Evolutionary conservation across 2,113 vertebrate species (phyloP).

Genomic region (Xiphophorus maculatus): DNA sequence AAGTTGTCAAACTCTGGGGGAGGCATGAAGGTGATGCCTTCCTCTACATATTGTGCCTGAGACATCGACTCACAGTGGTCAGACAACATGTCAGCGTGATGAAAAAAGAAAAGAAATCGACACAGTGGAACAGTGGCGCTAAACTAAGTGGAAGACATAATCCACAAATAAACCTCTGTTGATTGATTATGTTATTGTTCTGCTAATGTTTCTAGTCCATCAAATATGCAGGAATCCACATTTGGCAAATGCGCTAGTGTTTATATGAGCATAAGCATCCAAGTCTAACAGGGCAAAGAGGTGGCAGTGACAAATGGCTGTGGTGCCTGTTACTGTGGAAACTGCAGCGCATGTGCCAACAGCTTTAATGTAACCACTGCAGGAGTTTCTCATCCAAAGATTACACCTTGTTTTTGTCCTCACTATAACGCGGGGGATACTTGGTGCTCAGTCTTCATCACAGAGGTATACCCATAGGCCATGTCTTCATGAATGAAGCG

Average conservation of each 20-base stretch:
- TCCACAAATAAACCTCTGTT: slow-evolving; percentile 10
- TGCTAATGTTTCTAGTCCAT: slow-evolving; percentile 43
- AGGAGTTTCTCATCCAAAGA: slow-evolving; percentile 33
- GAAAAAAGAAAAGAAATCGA: slow-evolving; percentile 11
- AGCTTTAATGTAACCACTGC: slow-evolving; percentile 57
- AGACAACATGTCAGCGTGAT: neutral
- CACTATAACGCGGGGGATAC: slow-evolving; percentile 29
- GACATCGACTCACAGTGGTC: slow-evolving; percentile 34
- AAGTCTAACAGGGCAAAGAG: slow-evolving; percentile 55
- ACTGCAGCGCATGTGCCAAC: slow-evolving; percentile 54
- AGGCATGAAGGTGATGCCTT: slow-evolving; percentile 58
- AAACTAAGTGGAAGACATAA: neutral
- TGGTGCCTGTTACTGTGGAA: slow-evolving; percentile 69
- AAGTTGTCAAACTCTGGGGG: slow-evolving; percentile 65
- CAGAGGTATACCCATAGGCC: slow-evolving; percentile 24
- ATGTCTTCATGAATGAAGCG: slow-evolving; percentile 3
- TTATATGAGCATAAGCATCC: slow-evolving; percentile 50
- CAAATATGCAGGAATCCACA: slow-evolving; percentile 19
- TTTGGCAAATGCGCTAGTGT: slow-evolving; percentile 23
- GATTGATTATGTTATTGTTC: slow-evolving; percentile 41
- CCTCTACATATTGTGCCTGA: slow-evolving; percentile 47
- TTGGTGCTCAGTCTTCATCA: slow-evolving; percentile 15
- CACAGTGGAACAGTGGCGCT: neutral
- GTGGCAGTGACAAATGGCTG: slow-evolving; percentile 69
- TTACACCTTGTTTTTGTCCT: slow-evolving; percentile 32